Base-by-base conservation (phyloP, 1,140 invertebrate species). In the Proctacanthus coquilletti region DNA sequence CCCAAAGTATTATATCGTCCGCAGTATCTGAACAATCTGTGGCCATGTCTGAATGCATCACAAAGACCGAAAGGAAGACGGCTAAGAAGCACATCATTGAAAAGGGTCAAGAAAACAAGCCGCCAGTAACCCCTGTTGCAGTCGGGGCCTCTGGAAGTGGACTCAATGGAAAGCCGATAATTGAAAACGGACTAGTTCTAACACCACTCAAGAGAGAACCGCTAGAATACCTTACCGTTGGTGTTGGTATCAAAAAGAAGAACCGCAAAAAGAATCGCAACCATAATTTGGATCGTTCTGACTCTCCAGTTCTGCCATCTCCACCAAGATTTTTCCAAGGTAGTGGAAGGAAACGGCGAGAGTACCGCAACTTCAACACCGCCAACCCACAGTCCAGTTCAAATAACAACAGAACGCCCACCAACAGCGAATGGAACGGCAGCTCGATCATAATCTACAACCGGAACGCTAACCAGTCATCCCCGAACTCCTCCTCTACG, bases 1-100 rank as follows among this genome's bases (percentile, higher is more conserved):
- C 69, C 4, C 74, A 78, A 36, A 81, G 78, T 49, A 63, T 81
- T 18, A 62, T 78, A 42, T 80, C 78, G 3, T 80, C 78, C 6
- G 70, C 70, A 0, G 70, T 80, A 46, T 80, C 77, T 18, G 71
- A 75, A 61, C 64, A 72, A 46, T 75, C 72, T 18, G 66, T 71
- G 56, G 69, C 68, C 45, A 67, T 71, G 48, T 71, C 68, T 36
- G 74, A 75, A 37, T 59, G 56, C 13, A 52, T 60, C 5, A 60
- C 56, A 0, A 60, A 59, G 34, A 35, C 52, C 20, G 56, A 60
- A 36, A 56, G 56, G n/a, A 51, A 59, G 44, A 59, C 56, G 40
- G 62, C 56, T 41, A 64, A 64, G 36, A 64, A 68, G 44, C 69
- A 71, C 61, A 53, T 63, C 48, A 45, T 57, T 56, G 51, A 62